Percentiles rank a stretch among this genome's conserved stretches.
phyloP scores from a whole-genome alignment of 2,888 invertebrate genomes.

The Acleris laterana region DNA sequence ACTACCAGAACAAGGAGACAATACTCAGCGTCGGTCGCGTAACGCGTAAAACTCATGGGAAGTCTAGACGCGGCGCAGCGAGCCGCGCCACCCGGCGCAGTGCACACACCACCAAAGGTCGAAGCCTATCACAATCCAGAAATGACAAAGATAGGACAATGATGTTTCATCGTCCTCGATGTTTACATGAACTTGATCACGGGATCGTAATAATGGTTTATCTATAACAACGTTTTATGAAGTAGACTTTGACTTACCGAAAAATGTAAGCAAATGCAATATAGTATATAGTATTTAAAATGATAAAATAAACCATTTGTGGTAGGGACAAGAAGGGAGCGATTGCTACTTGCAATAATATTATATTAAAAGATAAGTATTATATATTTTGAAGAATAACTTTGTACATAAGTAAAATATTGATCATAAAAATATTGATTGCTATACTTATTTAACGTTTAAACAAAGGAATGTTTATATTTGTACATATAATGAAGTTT shows the following conservation, averaged over 20 bases:
- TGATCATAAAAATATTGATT: no score
- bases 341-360: conserved; percentile 71
- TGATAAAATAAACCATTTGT: conserved; percentile 18
- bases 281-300: no score
- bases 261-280: conserved; percentile 14
- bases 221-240: background rate
- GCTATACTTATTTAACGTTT: conserved; percentile 21
- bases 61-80: background rate
- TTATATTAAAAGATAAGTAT: conserved; percentile 71
- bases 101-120: background rate
- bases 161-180: no score
- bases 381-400: conserved; percentile 55
- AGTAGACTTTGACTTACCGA: background rate
- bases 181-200: background rate
- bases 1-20: conserved; percentile 75
- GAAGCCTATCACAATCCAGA: background rate
- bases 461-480: conserved; percentile 73
- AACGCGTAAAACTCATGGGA: conserved; percentile 26
- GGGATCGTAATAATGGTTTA: background rate
- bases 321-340: conserved; percentile 20
- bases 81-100: background rate
- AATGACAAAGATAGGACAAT: background rate
- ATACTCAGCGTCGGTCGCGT: conserved; percentile 65
- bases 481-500: conserved; percentile 72
- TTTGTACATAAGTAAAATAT: conserved; percentile 65